phyloP scores from a whole-genome alignment of 2,888 invertebrate genomes.

The Drosophila ezoana region DNA sequence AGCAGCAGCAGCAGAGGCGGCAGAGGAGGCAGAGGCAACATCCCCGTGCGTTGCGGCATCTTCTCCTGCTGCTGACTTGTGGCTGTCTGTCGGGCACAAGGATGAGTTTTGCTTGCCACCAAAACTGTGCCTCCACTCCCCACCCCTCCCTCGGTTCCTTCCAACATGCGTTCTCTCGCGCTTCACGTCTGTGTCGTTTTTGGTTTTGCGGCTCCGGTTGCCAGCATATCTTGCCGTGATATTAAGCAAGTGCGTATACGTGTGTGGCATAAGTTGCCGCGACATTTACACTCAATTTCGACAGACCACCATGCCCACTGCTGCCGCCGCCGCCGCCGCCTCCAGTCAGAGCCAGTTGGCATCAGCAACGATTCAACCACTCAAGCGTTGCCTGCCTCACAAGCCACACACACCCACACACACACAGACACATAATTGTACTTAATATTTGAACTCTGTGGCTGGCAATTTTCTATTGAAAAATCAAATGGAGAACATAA shows the following conservation, averaged over 20 bases:
- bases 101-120: constrained; percentile 18
- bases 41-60: constrained; percentile 4
- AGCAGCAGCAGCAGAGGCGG: constrained; percentile 13
- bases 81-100: constrained; percentile 26
- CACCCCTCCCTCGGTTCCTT: no score
- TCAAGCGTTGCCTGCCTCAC: constrained; percentile 28
- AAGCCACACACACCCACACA: constrained; percentile 30
- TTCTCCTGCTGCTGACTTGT: constrained; percentile 61
- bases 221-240: constrained; percentile 61
- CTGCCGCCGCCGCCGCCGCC: not conserved
- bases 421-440: not conserved
- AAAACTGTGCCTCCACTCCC: not conserved
- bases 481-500: constrained; percentile 3
- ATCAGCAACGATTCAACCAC: constrained; percentile 17
- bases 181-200: constrained; percentile 37
- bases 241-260: constrained; percentile 75
- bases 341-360: constrained; percentile 4
- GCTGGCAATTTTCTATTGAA: not conserved
- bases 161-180: constrained; percentile 4
- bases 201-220: constrained; percentile 39
- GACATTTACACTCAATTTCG: constrained; percentile 71
- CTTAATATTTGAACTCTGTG: not conserved
- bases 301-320: constrained; percentile 18
- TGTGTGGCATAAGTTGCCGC: constrained; percentile 77
- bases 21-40: constrained; percentile 1